Conservation (phyloP, 2,113 vertebrate genomes). For the Cololabis saira region DNA sequence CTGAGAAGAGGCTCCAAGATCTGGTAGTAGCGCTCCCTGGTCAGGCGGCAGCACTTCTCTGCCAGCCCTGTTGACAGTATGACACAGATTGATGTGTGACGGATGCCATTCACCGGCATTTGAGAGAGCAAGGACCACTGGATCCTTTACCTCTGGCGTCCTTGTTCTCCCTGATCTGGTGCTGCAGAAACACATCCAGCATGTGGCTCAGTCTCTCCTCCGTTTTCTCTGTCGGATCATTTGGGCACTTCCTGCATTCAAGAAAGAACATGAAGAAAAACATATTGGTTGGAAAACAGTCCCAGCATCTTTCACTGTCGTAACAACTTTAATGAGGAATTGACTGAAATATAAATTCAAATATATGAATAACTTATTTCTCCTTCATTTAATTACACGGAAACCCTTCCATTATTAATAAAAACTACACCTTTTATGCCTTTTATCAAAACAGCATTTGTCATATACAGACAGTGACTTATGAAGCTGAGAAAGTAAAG, state of each 20-base stretch:
- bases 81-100: background rate
- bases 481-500: no score
- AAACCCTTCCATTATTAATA: no score
- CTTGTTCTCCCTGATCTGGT: conserved; percentile 70
- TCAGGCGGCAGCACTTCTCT: conserved; percentile 81
- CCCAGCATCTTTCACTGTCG: no score
- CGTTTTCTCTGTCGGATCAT: conserved; percentile 84
- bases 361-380: no score
- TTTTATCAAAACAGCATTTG: no score
- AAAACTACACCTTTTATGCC: no score
- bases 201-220: conserved; percentile 83
- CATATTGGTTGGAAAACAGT: no score
- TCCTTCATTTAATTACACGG: no score
- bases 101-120: background rate
- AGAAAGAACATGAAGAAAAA: background rate
- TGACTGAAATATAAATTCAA: no score
- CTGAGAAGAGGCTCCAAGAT: conserved; percentile 80
- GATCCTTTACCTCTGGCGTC: conserved; percentile 28
- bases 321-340: no score
- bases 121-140: background rate
- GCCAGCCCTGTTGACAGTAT: conserved; percentile 78
- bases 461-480: no score
- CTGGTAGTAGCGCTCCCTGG: conserved; percentile 86
- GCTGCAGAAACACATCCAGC: conserved; percentile 83
- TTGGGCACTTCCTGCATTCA: conserved; percentile 81